These are phyloP conservation scores for Pedionomus torquatus DNA, from an alignment of 2,113 vertebrate genomes.

Conservation along the genomic window DNA sequence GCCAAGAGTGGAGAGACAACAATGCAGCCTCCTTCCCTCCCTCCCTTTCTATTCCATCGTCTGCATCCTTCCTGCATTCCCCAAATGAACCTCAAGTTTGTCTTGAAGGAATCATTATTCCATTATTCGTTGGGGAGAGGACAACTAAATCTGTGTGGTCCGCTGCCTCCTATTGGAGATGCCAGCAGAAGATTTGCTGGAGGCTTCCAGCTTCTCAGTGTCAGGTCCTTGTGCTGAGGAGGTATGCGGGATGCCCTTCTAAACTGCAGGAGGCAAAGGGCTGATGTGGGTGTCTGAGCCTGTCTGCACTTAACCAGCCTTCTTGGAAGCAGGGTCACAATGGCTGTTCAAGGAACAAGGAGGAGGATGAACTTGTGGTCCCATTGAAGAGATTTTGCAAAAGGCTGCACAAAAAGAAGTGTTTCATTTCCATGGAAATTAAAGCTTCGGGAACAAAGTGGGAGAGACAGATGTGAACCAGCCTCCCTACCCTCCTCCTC, in stretches of 20 bases:
- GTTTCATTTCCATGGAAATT: background rate
- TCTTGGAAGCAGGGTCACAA: background rate
- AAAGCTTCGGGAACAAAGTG: background rate
- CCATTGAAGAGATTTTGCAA: background rate
- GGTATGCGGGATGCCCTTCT: rapidly evolving
- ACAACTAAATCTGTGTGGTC: background rate
- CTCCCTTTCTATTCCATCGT: background rate
- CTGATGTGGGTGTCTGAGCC: background rate
- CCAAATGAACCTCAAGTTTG: background rate
- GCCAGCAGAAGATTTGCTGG: background rate
- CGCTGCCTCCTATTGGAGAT: background rate
- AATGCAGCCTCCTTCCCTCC: background rate
- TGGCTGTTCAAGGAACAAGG: background rate
- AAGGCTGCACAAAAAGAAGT: background rate
- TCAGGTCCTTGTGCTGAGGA: background rate
- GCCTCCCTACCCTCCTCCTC: background rate
- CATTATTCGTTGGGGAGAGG: background rate
- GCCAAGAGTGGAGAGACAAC: background rate
- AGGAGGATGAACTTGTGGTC: background rate
- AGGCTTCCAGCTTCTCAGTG: background rate
- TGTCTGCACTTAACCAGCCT: background rate
- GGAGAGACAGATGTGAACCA: background rate
- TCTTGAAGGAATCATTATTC: background rate
- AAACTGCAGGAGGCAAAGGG: background rate
- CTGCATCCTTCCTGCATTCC: background rate